phyloP scores from a whole-genome alignment of 2,888 invertebrate genomes.

The Lepidocyrtoides sp. region DNA sequence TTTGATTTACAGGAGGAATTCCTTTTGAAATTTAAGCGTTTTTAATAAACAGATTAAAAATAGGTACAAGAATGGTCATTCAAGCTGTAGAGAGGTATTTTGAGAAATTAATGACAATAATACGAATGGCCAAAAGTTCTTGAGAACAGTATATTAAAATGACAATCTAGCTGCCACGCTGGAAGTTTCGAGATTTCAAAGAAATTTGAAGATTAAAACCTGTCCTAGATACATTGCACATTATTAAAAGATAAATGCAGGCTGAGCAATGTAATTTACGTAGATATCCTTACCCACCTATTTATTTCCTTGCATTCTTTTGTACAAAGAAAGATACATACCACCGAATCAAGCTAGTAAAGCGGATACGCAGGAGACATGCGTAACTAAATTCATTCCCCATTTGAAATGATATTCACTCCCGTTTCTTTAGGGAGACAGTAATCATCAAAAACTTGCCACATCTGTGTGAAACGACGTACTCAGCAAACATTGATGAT shows the following conservation, averaged over 20 bases:
- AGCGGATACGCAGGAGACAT: constrained; percentile 63
- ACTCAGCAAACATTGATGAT: constrained; percentile 13
- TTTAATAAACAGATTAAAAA: neutral
- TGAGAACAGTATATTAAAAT: neutral
- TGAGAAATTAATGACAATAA: no score
- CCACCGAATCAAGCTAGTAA: neutral
- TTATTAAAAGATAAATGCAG: neutral
- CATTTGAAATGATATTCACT: neutral
- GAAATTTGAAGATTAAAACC: constrained; percentile 34
- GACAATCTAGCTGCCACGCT: neutral
- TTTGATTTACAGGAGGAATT: no score
- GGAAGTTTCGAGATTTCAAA: neutral
- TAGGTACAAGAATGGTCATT: no score
- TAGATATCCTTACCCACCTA: neutral
- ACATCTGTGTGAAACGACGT: constrained; percentile 59
- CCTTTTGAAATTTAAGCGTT: no score
- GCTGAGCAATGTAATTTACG: neutral
- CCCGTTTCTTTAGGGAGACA: neutral
- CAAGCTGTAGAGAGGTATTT: no score
- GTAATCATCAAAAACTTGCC: constrained; percentile 34
- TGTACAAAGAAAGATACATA: neutral
- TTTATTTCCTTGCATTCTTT: neutral
- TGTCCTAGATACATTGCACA: no score
- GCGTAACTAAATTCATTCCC: constrained; percentile 65
- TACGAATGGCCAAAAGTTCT: neutral